phyloP scores from a whole-genome alignment of 2,113 vertebrate genomes.

The Serinus canaria region DNA sequence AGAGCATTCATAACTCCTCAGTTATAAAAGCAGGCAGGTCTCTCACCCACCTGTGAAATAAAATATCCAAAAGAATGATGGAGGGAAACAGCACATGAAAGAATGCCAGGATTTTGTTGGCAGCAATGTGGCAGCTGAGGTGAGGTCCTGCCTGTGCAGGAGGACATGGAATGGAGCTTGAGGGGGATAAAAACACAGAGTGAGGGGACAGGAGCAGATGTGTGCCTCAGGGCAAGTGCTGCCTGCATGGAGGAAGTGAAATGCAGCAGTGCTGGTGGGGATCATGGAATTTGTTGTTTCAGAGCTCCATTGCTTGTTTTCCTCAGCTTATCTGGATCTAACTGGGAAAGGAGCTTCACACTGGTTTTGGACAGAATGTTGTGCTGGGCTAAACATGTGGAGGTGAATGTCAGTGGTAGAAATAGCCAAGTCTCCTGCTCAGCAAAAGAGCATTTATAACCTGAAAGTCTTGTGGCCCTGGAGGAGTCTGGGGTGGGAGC shows the following conservation, averaged over 20 bases:
- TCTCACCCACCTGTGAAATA: not conserved
- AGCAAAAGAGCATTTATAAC: not conserved
- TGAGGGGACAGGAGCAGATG: not conserved
- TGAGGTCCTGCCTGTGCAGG: not conserved
- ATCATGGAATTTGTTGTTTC: not conserved
- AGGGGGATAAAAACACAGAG: not conserved
- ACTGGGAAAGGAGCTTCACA: not conserved
- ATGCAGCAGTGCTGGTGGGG: not conserved
- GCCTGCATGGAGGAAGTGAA: not conserved
- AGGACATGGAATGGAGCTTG: not conserved
- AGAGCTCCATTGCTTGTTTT: not conserved
- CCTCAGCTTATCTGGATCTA: not conserved
- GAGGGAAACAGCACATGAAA: not conserved
- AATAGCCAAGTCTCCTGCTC: not conserved
- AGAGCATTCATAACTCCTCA: not conserved
- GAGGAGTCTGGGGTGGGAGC: not conserved
- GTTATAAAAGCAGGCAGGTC: not conserved
- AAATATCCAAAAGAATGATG: not conserved
- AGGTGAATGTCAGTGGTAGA: not conserved
- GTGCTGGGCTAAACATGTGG: not conserved
- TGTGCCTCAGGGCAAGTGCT: not conserved
- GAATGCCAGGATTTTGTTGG: not conserved
- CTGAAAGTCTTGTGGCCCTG: not conserved
- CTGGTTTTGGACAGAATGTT: not conserved
- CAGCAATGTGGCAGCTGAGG: not conserved